A percentile compares a stretch with the other conserved stretches of the same genome.
These are phyloP conservation scores for Myotis yumanensis DNA, from an alignment of 2,113 vertebrate genomes.

Conservation along the genomic window DNA sequence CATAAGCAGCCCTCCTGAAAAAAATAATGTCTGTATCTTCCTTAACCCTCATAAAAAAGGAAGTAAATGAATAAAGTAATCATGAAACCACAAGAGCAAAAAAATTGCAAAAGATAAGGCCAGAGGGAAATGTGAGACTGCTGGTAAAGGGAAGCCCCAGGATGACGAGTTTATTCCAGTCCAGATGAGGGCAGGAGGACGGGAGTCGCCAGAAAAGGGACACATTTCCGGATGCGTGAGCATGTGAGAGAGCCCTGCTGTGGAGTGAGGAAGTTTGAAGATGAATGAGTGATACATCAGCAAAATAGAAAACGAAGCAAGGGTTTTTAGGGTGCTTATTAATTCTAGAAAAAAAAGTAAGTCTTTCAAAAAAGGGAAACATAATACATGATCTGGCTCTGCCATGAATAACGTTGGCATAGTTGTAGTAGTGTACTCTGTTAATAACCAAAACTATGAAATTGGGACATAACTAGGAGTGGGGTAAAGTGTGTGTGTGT, in stretches of 20 bases:
- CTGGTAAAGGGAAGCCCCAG: neutral
- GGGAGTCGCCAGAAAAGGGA: neutral
- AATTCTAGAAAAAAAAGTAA: neutral
- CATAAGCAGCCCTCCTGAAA: neutral
- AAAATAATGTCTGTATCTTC: neutral
- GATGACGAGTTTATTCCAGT: neutral
- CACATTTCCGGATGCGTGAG: neutral
- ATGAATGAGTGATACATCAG: neutral
- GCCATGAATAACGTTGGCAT: neutral
- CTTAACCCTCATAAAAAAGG: neutral
- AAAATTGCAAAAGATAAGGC: neutral
- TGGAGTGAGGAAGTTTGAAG: neutral
- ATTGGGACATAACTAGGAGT: neutral
- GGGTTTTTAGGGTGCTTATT: neutral
- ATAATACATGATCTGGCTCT: neutral
- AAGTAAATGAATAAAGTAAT: neutral
- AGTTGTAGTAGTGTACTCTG: neutral
- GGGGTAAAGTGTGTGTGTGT: neutral
- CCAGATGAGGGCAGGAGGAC: neutral
- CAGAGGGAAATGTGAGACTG: neutral
- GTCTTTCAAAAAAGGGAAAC: neutral
- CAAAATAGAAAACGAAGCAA: conserved; percentile 32
- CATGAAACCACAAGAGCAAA: neutral
- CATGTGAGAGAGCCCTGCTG: neutral
- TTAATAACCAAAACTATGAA: conserved; percentile 17